phyloP scores from a whole-genome alignment of 2,113 vertebrate genomes.

The Anguilla japonica region DNA sequence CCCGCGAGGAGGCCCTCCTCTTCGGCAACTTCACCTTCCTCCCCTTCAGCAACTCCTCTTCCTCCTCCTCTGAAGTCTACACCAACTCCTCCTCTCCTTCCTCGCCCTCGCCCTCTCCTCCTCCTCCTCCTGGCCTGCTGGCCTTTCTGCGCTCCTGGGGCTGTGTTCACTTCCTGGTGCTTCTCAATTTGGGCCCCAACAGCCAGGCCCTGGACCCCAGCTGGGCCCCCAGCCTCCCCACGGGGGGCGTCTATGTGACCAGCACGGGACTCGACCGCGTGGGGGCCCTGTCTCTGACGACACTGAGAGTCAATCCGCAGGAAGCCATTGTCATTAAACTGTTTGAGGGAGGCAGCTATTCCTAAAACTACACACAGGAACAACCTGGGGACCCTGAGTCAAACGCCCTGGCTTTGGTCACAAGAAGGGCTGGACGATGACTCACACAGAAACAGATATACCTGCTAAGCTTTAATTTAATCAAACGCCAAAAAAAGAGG shows the following conservation, averaged over 20 bases:
- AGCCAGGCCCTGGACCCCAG: slow-evolving; percentile 42
- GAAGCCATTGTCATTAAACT: slow-evolving; percentile 72
- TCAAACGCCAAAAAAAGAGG: background rate
- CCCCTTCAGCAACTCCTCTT: slow-evolving; percentile 50
- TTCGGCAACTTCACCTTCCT: slow-evolving; percentile 64
- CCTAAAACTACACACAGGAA: background rate
- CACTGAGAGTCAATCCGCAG: slow-evolving; percentile 54
- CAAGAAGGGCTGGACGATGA: background rate
- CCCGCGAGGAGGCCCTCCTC: slow-evolving; percentile 65
- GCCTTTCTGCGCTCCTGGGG: slow-evolving; percentile 72
- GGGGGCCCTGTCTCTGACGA: slow-evolving; percentile 51
- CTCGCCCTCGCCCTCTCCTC: slow-evolving; percentile 4
- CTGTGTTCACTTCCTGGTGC: slow-evolving; percentile 64
- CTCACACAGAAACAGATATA: background rate
- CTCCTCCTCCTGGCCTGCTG: slow-evolving; percentile 43
- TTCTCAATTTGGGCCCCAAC: slow-evolving; percentile 64
- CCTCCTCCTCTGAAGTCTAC: slow-evolving; percentile 28
- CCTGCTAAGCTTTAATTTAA: background rate
- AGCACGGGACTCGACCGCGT: slow-evolving; percentile 61
- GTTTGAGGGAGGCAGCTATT: slow-evolving; percentile 55
- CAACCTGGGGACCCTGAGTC: background rate
- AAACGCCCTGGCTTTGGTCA: background rate
- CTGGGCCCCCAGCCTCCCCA: slow-evolving; percentile 56
- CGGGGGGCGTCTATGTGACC: slow-evolving; percentile 58
- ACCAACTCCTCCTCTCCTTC: slow-evolving; percentile 33